phyloP scores from a whole-genome alignment of 1,140 invertebrate genomes.

The Dufourea novaeangliae region DNA sequence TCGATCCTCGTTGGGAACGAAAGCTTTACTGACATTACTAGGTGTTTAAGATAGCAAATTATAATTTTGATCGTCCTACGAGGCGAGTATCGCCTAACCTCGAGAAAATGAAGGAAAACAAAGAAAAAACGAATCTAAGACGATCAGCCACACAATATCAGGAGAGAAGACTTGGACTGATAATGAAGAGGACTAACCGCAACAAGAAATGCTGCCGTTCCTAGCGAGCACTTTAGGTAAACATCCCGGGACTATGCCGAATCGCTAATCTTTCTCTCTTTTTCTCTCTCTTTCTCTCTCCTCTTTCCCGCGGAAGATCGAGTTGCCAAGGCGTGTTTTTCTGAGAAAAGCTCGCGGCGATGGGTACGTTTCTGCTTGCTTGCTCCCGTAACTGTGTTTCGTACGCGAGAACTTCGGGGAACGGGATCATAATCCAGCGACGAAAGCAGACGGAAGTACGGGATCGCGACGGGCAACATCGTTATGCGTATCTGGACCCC shows the following conservation, averaged over 20 bases:
- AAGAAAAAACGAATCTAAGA: slow-evolving; percentile 9
- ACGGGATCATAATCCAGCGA: slow-evolving; percentile 1
- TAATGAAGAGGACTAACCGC: slow-evolving; percentile 32
- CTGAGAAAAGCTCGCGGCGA: neutral
- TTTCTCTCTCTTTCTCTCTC: slow-evolving; percentile 1
- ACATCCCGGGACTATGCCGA: slow-evolving; percentile 8
- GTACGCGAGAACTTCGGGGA: neutral
- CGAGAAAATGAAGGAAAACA: no score
- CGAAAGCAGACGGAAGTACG: neutral
- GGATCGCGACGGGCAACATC: no score
- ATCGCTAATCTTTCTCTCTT: neutral
- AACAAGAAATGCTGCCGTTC: neutral
- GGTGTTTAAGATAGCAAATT: slow-evolving; percentile 69
- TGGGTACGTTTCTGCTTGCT: neutral
- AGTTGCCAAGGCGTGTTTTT: neutral
- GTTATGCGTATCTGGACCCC: no score
- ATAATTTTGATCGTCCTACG: slow-evolving; percentile 53
- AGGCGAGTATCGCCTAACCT: neutral
- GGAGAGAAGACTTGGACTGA: slow-evolving; percentile 52
- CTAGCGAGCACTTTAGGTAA: slow-evolving; percentile 29
- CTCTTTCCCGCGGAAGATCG: neutral
- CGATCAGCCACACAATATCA: slow-evolving; percentile 40
- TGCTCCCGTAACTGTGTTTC: no score
- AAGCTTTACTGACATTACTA: slow-evolving; percentile 75
- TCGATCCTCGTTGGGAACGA: slow-evolving; percentile 35